Evolutionary conservation across 1,140 invertebrate genomes (phyloP), one percentile per base, ranked within the genome.

Genomic region (Goniozus legneri): DNA sequence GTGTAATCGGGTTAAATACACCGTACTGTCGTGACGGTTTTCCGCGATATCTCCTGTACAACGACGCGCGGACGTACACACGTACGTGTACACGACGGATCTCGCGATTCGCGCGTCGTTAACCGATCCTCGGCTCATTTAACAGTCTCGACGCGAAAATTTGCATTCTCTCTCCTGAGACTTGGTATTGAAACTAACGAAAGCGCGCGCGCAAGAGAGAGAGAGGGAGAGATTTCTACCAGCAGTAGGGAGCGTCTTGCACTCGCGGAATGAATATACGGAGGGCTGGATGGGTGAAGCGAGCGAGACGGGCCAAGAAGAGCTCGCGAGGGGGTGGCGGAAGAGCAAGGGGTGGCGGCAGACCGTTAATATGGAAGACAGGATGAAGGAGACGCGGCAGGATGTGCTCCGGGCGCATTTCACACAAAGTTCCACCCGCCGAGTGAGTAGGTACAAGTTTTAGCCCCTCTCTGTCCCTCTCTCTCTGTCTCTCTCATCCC

Each of bases 311-410:
- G n/a, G n/a, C n/a, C n/a, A n/a, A n/a, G n/a, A n/a, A n/a, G n/a
- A n/a, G 24, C 24, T 27, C 4, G 4, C 10, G 24, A 4, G 4
- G 24, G 4, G 4, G 24, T 10, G 4, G 24, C 24, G 4, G 24
- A 4, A 18, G 41, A 20, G 16, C 13, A 21, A 21, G 31, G n/a
- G 1, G 33, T 16, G 33, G 14, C n/a, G 33, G 24, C 21, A 35
- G 48, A 42, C 35, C 50, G 57, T 60, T 62, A 62, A 57, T 57
- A 62, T 60, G 49, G 46, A 62, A 60, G 57, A 57, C 54, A 59
- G 47, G 50, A 51, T 52, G 51, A 54, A 60, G 46, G 46, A 51
- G 54, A 57, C 33, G 54, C 51, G 55, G 50, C 47, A 60, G 52
- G 56, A 62, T 62, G 46, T 56, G 60, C 60, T 58, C 44, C 22